Percentiles rank a stretch among this genome's conserved stretches.
Conservation (phyloP, 2,888 invertebrate species). For the Panopea generosa region DNA sequence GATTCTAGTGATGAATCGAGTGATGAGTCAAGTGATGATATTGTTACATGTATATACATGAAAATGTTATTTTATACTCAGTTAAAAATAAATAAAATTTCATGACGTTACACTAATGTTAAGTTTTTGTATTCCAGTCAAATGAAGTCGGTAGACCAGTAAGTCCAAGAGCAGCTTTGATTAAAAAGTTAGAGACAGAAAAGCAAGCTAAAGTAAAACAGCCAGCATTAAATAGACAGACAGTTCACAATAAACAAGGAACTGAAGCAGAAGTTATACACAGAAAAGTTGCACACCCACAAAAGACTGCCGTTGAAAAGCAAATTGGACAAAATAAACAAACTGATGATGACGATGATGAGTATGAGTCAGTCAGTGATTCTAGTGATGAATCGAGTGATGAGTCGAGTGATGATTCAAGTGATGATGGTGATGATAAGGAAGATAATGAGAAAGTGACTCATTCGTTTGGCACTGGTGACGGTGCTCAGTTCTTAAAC, state of each 20-base stretch:
- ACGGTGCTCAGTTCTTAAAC: neutral
- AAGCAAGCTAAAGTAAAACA: slow-evolving; percentile 28
- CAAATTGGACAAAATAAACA: no score
- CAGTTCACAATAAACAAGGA: no score
- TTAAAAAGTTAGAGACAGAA: slow-evolving; percentile 45
- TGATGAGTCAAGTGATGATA: slow-evolving; percentile 34
- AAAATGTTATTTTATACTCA: no score
- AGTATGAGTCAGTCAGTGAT: slow-evolving; percentile 48
- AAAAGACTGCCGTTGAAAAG: no score
- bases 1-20: slow-evolving; percentile 44
- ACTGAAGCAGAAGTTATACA: neutral
- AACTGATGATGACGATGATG: slow-evolving; percentile 43
- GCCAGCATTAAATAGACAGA: no score
- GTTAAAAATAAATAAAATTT: no score
- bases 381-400: slow-evolving; percentile 44
- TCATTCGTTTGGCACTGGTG: neutral
- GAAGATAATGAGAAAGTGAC: slow-evolving; percentile 26
- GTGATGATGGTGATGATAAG: slow-evolving; percentile 28
- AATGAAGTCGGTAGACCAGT: slow-evolving; percentile 27
- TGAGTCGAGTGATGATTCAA: slow-evolving; percentile 23
- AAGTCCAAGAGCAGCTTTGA: slow-evolving; percentile 49
- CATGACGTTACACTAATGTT: no score
- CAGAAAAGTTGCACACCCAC: no score
- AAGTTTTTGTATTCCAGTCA: slow-evolving; percentile 21
- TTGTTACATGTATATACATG: no score